Percentiles rank a stretch among this genome's conserved stretches.
Evolutionary conservation across 2,888 invertebrate species (phyloP).

Genomic region (Meiosimyza platycephala): DNA sequence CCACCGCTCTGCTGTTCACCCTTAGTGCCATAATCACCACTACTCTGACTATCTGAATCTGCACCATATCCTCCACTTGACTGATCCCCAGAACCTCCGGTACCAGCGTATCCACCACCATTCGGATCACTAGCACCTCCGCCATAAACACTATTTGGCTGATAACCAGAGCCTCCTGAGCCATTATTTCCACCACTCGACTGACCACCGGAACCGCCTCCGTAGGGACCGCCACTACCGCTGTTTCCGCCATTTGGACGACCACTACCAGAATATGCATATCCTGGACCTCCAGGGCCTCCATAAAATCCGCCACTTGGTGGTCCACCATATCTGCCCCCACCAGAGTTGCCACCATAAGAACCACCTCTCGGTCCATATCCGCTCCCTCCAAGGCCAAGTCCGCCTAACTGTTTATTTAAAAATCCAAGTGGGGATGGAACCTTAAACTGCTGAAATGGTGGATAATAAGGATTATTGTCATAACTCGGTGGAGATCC

Average conservation of each 20-base stretch:
- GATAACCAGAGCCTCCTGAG: constrained; percentile 3
- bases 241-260: background rate
- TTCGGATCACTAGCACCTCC: constrained; percentile 26
- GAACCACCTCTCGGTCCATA: constrained; percentile 51
- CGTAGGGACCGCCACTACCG: constrained; percentile 5
- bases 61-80: background rate
- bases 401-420: too few relatives aligned
- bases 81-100: background rate
- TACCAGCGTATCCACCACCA: background rate
- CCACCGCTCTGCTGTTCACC: background rate
- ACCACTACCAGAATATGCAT: constrained; percentile 7
- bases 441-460: background rate
- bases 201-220: constrained; percentile 1
- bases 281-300: constrained; percentile 25
- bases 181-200: background rate
- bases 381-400: constrained; percentile 37
- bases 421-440: background rate
- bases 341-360: constrained; percentile 42
- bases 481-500: constrained; percentile 1
- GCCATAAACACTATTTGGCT: constrained; percentile 35
- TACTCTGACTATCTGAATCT: background rate
- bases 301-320: constrained; percentile 38
- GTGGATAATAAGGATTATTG: constrained; percentile 10
- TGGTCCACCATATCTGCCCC: constrained; percentile 39
- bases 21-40: background rate